Evolutionary conservation across 1,140 invertebrate genomes (phyloP), one percentile per base, ranked within the genome.

Genomic region (Augochlora pura): DNA sequence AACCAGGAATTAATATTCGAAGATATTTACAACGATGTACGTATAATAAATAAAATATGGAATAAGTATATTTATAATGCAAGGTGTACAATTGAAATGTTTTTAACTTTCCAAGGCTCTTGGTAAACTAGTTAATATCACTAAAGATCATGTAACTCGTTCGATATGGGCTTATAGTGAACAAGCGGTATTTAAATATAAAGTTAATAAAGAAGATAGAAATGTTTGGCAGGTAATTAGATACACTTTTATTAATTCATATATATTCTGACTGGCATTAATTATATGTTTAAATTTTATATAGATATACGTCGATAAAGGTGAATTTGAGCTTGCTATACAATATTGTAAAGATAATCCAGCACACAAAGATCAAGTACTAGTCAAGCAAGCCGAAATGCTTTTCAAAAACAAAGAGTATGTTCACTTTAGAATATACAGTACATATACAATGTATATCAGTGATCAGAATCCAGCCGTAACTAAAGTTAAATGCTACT

Each of bases 1-100:
- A 98, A 98, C 93, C 95, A 98, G 86, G 96, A 98, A 88, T 88
- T 97, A 9, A 96, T 99, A 25, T 98, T 97, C 91, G 96, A 98
- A 92, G 98, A 99, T 87, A 93, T 95, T 75, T 98, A 96, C 88
- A 95, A 94, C 85, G 95, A 95, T 83, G 95, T 96, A 91, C 84
- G 92, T 88, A 81, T 78, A 52, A 21, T 39, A 18, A 67, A 57
- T 49, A 77, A 59, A 27, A 71, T 64, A 46, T 69, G 39, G 14
- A 14, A 42, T 46, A 10, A 49, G 62, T 77, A 16, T 49, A 14
- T 77, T 9, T n/a, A 27, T 21, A 4, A 59, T 49, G 8, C 8
- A 27, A 46, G 18, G 75, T 52, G 60, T 63, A 72, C 74, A 23
- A 75, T 65, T 76, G n/a, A 3, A 74, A 65, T 38, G 66, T 49